Conservation (phyloP, 1,140 invertebrate species). For the Drosophila eugracilis region DNA sequence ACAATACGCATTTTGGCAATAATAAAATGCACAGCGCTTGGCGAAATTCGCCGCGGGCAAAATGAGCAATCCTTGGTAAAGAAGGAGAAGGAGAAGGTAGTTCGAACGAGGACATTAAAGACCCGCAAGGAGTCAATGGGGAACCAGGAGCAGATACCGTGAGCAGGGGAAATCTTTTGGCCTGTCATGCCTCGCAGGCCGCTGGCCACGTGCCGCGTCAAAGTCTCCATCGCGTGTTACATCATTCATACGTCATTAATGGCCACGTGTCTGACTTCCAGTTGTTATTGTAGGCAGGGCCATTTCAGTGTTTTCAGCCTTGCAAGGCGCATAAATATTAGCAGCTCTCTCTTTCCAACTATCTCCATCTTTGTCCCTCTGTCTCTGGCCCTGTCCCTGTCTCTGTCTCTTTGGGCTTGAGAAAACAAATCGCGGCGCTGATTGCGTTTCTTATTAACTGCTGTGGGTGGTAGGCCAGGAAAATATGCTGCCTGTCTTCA, state of each 20-base stretch:
- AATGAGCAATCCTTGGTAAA: conserved; percentile 61
- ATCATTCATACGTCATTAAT: conserved; percentile 85
- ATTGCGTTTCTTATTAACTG: conserved; percentile 84
- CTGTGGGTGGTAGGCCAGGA: conserved; percentile 59
- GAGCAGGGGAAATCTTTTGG: conserved; percentile 14
- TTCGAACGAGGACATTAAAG: conserved; percentile 52
- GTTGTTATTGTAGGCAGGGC: conserved; percentile 77
- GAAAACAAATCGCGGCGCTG: conserved; percentile 83
- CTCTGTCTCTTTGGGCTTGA: conserved; percentile 41
- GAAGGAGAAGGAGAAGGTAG: background rate
- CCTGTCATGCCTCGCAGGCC: conserved; percentile 68
- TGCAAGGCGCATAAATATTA: conserved; percentile 67
- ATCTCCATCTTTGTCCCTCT: background rate
- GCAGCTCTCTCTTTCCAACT: conserved; percentile 30
- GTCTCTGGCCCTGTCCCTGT: background rate
- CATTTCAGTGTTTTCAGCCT: conserved; percentile 66
- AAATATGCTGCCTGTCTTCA: conserved; percentile 74
- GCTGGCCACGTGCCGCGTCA: conserved; percentile 73
- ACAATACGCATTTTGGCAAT: conserved; percentile 64
- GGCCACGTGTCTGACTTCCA: conserved; percentile 76
- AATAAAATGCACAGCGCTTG: conserved; percentile 41
- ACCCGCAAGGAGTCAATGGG: conserved; percentile 57
- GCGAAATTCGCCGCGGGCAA: conserved; percentile 54
- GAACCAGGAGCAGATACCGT: conserved; percentile 10
- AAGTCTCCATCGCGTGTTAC: conserved; percentile 82